Evolutionary conservation across 2,888 invertebrate genomes (phyloP), one percentile per base, ranked within the genome.

Genomic region (Epistrophe grossulariae): DNA sequence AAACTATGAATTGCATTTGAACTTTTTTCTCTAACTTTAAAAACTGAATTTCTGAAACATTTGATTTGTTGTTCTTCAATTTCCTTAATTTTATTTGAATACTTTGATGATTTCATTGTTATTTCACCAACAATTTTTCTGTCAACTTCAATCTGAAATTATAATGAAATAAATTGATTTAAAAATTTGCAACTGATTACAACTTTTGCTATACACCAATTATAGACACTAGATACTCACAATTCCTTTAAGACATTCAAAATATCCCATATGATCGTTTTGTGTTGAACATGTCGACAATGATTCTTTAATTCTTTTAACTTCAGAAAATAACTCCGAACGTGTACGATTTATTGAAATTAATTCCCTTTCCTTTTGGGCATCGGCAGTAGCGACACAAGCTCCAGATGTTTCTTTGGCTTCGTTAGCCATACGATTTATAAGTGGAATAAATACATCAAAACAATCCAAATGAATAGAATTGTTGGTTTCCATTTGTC

Each of bases 281-380:
- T 50, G 13, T 19, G 19, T 7, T 1, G 68, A 50, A 50, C 68
- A 68, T 19, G 19, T 1, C 9, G 50, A 9, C 0, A 68, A 38
- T 9, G 68, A 38, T 11, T 68, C 68, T 35, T 68, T 68, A 0
- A 68, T 68, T 50, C 68, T 50, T 15, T 50, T 68, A 4, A 68
- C 50, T 68, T 68, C 68, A 1, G 68, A 68, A 38, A 5, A 17
- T 15, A 68, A 9, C 4, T 50, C 68, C 8, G 68, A 35, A 50
- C 68, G 68, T 0, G 68, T 68, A 4, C 50, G 50, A 9, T 68
- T 68, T 19, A 68, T 68, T 0, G 35, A 17, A 2, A 17, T 19
- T 6, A 50, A 1, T 50, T 68, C 68, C 2, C 38, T 50, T 11
- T 68, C 68, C 13, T 50, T 68, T 15, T 50, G 68, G 9, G 19